Conservation (phyloP, 2,797 vertebrate species). For the Scolopax rusticola region DNA sequence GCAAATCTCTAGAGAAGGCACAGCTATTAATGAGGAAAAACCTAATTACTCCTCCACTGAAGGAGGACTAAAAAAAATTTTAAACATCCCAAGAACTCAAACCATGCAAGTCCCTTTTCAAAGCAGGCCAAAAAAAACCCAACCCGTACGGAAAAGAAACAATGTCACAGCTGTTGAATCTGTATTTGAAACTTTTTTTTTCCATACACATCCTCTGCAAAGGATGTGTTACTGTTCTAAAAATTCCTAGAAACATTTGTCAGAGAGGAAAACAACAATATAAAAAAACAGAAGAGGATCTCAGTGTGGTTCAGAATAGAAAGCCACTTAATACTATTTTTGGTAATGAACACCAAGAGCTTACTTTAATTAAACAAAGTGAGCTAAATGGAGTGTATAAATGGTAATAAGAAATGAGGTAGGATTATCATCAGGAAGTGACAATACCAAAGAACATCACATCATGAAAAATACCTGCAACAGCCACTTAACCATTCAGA, state of each 20-base stretch:
- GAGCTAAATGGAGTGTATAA: slow-evolving; percentile 12
- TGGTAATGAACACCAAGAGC: neutral
- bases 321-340: slow-evolving; percentile 36
- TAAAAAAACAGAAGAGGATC: neutral
- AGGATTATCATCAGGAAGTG: slow-evolving; percentile 40
- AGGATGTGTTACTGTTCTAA: slow-evolving; percentile 6
- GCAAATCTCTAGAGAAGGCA: neutral
- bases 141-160: neutral
- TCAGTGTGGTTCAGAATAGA: slow-evolving; percentile 9
- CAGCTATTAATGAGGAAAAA: neutral
- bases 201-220: neutral
- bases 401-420: slow-evolving; percentile 48
- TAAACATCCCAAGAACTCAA: neutral
- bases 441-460: slow-evolving; percentile 18
- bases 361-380: slow-evolving; percentile 28
- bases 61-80: neutral
- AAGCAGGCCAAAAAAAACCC: neutral
- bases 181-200: neutral
- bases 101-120: neutral
- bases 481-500: neutral
- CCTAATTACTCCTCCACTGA: neutral
- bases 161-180: neutral
- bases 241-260: neutral
- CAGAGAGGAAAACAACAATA: neutral
- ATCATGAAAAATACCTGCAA: neutral